Evolutionary conservation across 2,888 invertebrate species (phyloP).

Genomic region (Noctua fimbriata): DNA sequence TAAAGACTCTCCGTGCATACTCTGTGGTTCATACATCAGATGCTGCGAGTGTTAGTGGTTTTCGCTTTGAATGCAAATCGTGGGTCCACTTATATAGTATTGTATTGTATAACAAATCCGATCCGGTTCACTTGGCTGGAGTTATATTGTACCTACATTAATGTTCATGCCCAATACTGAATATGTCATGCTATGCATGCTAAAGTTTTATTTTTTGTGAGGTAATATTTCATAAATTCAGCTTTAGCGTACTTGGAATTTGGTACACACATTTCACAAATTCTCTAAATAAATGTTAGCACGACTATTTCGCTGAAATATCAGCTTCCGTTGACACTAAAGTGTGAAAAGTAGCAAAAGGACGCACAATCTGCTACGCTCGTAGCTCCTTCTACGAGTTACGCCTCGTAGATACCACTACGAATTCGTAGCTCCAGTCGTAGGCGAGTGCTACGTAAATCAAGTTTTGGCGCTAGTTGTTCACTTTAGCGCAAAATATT

Average conservation of each 20-base stretch:
- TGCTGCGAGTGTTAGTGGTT: not conserved
- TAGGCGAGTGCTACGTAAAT: slow-evolving; percentile 59
- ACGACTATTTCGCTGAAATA: not conserved
- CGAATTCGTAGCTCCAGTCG: slow-evolving; percentile 65
- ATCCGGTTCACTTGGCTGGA: slow-evolving; percentile 21
- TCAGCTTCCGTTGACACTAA: not conserved
- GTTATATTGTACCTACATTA: slow-evolving; percentile 19
- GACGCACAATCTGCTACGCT: slow-evolving; percentile 30
- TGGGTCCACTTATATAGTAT: slow-evolving; percentile 12
- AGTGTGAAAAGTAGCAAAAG: slow-evolving; percentile 27
- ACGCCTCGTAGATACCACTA: slow-evolving; percentile 61
- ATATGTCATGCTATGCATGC: not conserved
- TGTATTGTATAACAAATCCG: slow-evolving; percentile 41
- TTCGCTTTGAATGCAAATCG: slow-evolving; percentile 46
- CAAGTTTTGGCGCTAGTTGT: slow-evolving; percentile 48
- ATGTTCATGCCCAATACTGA: slow-evolving; percentile 7
- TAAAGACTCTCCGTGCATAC: not conserved
- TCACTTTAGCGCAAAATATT: slow-evolving; percentile 45
- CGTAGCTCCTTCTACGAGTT: slow-evolving; percentile 59
- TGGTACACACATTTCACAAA: not conserved
- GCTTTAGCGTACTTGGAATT: not conserved
- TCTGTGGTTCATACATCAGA: not conserved
- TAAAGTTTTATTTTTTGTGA: not conserved
- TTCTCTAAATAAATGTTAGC: not conserved
- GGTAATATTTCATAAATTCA: not conserved